Conservation (phyloP, 2,888 invertebrate species). For the Ramazzottius varieornatus region DNA sequence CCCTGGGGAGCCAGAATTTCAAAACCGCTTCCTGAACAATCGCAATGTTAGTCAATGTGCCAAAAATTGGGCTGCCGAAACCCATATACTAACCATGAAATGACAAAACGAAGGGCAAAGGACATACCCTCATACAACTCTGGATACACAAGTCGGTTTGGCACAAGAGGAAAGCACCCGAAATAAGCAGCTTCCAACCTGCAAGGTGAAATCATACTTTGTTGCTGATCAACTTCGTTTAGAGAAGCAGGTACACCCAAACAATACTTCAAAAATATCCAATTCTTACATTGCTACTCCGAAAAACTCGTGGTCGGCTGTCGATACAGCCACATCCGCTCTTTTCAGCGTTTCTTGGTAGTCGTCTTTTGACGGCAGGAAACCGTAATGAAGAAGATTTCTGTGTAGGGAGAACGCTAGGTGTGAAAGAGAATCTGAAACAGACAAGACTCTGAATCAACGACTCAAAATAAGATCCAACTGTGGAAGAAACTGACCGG, state of each 20-base stretch:
- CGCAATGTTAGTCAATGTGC: no score
- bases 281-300: slow-evolving; percentile 38
- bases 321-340: slow-evolving; percentile 41
- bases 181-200: slow-evolving; percentile 41
- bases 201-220: slow-evolving; percentile 14
- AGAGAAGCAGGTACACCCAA: no score
- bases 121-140: slow-evolving; percentile 33
- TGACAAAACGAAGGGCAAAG: background rate
- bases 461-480: no score
- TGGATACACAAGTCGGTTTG: slow-evolving; percentile 40
- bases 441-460: no score
- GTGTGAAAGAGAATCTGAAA: background rate
- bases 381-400: slow-evolving; percentile 33
- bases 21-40: background rate
- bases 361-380: slow-evolving; percentile 28
- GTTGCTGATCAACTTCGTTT: background rate
- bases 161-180: slow-evolving; percentile 42
- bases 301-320: slow-evolving; percentile 46
- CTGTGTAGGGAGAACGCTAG: background rate
- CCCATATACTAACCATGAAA: background rate
- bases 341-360: slow-evolving; percentile 31
- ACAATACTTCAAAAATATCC: background rate
- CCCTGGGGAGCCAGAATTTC: no score
- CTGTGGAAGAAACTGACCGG: no score
- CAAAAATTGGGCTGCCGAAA: no score